phyloP scores from a whole-genome alignment of 2,888 invertebrate species.

The Diogma glabrata region DNA sequence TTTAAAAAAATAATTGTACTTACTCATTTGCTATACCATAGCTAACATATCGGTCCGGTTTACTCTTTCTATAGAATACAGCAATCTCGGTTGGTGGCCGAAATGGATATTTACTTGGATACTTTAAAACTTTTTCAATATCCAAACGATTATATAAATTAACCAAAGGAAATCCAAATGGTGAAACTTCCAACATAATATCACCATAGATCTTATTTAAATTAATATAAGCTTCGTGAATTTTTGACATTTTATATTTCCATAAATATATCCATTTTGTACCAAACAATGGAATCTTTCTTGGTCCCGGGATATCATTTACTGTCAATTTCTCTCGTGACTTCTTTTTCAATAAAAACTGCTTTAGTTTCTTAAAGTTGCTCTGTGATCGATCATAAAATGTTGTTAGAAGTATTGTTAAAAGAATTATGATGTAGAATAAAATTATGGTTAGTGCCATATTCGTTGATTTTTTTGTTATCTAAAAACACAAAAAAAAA shows the following conservation, averaged over 20 bases:
- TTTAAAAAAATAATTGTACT: constrained; percentile 33
- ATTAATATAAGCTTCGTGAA: constrained; percentile 73
- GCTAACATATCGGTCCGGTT: constrained; percentile 70
- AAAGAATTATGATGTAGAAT: constrained; percentile 5
- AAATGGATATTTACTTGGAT: constrained; percentile 61
- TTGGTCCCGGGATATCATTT: constrained; percentile 59
- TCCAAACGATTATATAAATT: constrained; percentile 59
- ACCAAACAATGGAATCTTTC: constrained; percentile 58
- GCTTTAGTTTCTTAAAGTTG: too few species aligned
- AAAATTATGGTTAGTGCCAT: constrained; percentile 1
- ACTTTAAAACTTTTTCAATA: constrained; percentile 63
- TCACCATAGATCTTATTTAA: constrained; percentile 61
- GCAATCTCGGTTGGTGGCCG: constrained; percentile 75
- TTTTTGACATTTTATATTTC: constrained; percentile 56
- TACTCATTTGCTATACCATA: constrained; percentile 75
- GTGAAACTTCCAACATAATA: constrained; percentile 64
- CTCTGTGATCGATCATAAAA: too few species aligned
- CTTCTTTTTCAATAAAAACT: neutral
- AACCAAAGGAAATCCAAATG: constrained; percentile 60
- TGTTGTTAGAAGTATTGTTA: constrained; percentile 2
- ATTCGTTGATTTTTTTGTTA: neutral
- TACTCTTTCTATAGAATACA: constrained; percentile 56
- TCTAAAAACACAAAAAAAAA: too few species aligned
- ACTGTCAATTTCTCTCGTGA: constrained; percentile 18
- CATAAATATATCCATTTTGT: constrained; percentile 69